Percentiles rank a stretch among this genome's conserved stretches.
Conservation (phyloP, 2,113 vertebrate genomes). For the Amphiprion percula region DNA sequence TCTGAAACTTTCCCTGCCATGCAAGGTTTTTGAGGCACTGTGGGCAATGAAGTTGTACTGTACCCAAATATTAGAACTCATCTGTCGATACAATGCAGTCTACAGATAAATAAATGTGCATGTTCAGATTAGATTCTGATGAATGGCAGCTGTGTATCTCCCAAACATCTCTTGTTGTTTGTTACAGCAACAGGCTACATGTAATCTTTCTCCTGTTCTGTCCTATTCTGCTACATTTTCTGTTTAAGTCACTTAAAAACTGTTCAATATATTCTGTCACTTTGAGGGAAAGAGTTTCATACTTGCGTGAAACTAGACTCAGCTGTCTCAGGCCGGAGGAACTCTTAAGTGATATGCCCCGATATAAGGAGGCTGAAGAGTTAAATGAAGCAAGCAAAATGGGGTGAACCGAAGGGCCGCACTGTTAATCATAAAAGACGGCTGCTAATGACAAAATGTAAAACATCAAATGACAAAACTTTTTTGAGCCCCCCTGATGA, state of each 20-base stretch:
- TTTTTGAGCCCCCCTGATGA: constrained; percentile 60
- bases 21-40: no score
- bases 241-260: constrained; percentile 4
- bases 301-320: neutral
- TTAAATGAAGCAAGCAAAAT: constrained; percentile 39
- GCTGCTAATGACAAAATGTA: constrained; percentile 70
- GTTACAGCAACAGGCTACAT: no score
- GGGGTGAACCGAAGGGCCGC: constrained; percentile 56
- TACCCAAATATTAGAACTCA: no score
- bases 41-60: no score
- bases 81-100: no score
- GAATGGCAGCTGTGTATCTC: no score
- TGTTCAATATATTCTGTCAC: neutral
- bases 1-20: neutral
- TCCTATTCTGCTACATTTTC: constrained; percentile 20
- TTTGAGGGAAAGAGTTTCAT: neutral
- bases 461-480: constrained; percentile 71
- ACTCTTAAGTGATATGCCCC: constrained; percentile 13
- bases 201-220: neutral
- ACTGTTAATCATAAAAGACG: constrained; percentile 63
- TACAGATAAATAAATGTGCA: no score
- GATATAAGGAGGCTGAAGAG: constrained; percentile 27
- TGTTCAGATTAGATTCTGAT: no score
- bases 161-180: no score
- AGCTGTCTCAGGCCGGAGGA: neutral